A percentile compares a stretch with the other conserved stretches of the same genome.
Conservation (phyloP, 2,797 vertebrate genomes). For the Peromyscus melanophrys region DNA sequence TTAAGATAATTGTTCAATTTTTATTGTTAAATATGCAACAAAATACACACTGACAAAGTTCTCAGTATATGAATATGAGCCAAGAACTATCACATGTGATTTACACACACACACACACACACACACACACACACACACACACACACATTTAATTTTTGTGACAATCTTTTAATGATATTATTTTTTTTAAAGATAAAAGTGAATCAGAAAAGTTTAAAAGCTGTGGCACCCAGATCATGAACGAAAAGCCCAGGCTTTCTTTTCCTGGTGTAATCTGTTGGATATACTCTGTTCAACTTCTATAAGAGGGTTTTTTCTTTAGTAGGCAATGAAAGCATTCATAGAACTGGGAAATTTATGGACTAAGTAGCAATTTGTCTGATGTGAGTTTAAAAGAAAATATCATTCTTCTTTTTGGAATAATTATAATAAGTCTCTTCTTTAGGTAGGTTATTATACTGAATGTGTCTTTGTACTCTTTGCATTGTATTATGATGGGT, state of each 20-base stretch:
- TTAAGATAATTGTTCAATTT: conserved; percentile 25
- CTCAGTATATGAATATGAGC: neutral
- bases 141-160: conserved; percentile 41
- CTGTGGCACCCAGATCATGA: neutral
- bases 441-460: neutral
- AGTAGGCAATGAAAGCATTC: neutral
- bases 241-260: neutral
- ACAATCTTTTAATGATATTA: neutral
- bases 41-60: neutral
- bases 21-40: neutral
- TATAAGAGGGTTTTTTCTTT: conserved; percentile 19
- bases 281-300: conserved; percentile 39
- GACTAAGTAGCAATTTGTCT: neutral
- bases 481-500: conserved; percentile 32
- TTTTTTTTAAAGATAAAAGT: neutral
- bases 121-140: too few relatives aligned
- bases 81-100: neutral
- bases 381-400: conserved; percentile 50
- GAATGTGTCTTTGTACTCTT: conserved; percentile 9
- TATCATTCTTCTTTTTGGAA: neutral
- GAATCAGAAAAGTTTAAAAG: neutral
- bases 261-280: neutral
- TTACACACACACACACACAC: neutral
- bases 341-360: conserved; percentile 34
- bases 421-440: conserved; percentile 31